Conservation (phyloP, 2,113 vertebrate species). For the Amphiprion percula region DNA sequence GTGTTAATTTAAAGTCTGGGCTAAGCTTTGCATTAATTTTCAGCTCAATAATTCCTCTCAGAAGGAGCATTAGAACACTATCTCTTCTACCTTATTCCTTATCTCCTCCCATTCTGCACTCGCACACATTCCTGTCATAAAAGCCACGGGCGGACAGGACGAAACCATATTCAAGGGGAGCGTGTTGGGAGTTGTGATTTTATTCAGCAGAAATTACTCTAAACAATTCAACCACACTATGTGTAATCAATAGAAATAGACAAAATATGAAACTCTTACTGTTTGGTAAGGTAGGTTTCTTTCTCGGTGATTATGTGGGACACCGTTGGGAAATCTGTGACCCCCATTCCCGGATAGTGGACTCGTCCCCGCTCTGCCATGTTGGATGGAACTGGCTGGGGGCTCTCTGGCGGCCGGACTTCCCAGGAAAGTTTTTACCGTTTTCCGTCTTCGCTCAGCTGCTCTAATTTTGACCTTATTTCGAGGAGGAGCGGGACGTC, state of each 20-base stretch:
- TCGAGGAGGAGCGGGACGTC: slow-evolving; percentile 26
- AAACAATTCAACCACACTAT: not conserved
- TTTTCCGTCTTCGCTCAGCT: slow-evolving; percentile 45
- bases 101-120: slow-evolving; percentile 72
- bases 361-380: slow-evolving; percentile 86
- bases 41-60: slow-evolving; percentile 5
- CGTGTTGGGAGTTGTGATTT: not conserved
- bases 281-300: fast-evolving
- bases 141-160: slow-evolving; percentile 71
- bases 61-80: slow-evolving; percentile 29
- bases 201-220: fast-evolving
- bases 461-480: slow-evolving; percentile 32
- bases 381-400: slow-evolving; percentile 87
- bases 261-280: fast-evolving
- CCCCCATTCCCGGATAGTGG: slow-evolving; percentile 45
- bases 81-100: slow-evolving; percentile 62
- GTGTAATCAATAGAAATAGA: fast-evolving
- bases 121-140: slow-evolving; percentile 78
- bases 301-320: not conserved
- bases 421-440: slow-evolving; percentile 81
- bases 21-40: slow-evolving; percentile 13
- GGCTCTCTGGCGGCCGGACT: slow-evolving; percentile 74
- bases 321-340: not conserved
- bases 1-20: not conserved
- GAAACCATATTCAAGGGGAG: slow-evolving; percentile 51